Conservation (phyloP, 1,140 invertebrate genomes). For the Drosophila ercepeae region DNA sequence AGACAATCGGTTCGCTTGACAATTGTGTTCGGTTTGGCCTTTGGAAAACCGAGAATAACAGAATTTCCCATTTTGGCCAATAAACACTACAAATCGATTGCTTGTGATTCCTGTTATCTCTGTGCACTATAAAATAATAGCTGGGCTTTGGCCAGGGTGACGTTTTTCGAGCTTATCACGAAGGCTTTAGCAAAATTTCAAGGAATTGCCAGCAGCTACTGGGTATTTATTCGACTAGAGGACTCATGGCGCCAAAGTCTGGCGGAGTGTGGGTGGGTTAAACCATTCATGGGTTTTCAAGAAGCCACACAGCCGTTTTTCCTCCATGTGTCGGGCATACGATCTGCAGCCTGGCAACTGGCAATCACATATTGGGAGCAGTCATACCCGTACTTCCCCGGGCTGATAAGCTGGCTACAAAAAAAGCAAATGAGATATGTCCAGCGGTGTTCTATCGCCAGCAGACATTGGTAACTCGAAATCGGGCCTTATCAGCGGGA, state of each 20-base stretch:
- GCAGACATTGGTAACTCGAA: conserved; percentile 48
- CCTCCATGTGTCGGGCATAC: conserved; percentile 21
- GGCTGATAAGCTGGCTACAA: conserved; percentile 31
- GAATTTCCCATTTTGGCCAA: conserved; percentile 28
- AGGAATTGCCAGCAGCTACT: conserved; percentile 11
- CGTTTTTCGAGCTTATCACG: conserved; percentile 11
- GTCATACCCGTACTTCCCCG: conserved; percentile 33
- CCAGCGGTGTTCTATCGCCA: conserved; percentile 43
- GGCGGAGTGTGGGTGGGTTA: conserved; percentile 8
- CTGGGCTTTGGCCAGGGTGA: too few relatives aligned
- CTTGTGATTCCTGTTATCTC: conserved; percentile 30
- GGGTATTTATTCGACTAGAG: neutral
- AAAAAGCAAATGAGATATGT: conserved; percentile 38
- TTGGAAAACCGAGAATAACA: conserved; percentile 26
- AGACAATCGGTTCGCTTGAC: conserved; percentile 8
- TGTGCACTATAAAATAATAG: neutral
- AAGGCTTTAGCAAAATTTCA: neutral
- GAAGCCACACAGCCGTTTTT: conserved; percentile 29
- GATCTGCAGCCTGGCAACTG: conserved; percentile 29
- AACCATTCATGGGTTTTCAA: conserved; percentile 55
- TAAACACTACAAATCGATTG: conserved; percentile 37
- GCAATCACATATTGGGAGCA: conserved; percentile 30
- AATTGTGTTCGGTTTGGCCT: neutral
- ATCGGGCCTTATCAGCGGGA: conserved; percentile 49
- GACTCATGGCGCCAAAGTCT: neutral